Conservation (phyloP, 2,888 invertebrate species). For the Watsonalla binaria region DNA sequence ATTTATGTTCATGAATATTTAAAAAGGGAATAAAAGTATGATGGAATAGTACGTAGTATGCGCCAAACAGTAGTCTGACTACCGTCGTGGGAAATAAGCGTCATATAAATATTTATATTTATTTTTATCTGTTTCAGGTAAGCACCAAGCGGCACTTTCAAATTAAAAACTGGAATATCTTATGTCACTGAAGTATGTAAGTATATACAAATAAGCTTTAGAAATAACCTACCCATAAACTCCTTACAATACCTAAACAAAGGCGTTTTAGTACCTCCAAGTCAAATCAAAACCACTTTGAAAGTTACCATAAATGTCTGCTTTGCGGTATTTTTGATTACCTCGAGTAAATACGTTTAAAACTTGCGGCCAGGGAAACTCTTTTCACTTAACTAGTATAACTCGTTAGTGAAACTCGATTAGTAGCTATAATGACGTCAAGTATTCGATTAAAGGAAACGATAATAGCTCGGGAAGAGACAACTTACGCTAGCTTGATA, state of each 20-base stretch:
- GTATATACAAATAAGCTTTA: too few relatives aligned
- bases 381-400: not conserved
- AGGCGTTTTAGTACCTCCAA: not conserved
- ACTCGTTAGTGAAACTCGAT: conserved; percentile 2
- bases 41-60: too few relatives aligned
- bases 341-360: conserved; percentile 6
- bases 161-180: not conserved
- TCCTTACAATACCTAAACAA: not conserved
- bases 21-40: too few relatives aligned
- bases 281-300: not conserved
- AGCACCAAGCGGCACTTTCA: not conserved
- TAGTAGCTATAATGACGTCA: not conserved
- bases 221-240: not conserved
- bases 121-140: conserved; percentile 31
- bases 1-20: too few relatives aligned
- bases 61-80: too few relatives aligned
- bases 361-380: not conserved
- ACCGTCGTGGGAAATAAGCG: too few relatives aligned
- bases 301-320: not conserved
- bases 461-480: not conserved
- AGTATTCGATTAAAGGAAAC: conserved; percentile 13
- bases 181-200: too few relatives aligned
- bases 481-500: conserved; percentile 3
- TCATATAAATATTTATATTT: conserved; percentile 6
- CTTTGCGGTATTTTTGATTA: not conserved